phyloP scores from a whole-genome alignment of 2,797 vertebrate species.

The Otolemur crassicaudatus region DNA sequence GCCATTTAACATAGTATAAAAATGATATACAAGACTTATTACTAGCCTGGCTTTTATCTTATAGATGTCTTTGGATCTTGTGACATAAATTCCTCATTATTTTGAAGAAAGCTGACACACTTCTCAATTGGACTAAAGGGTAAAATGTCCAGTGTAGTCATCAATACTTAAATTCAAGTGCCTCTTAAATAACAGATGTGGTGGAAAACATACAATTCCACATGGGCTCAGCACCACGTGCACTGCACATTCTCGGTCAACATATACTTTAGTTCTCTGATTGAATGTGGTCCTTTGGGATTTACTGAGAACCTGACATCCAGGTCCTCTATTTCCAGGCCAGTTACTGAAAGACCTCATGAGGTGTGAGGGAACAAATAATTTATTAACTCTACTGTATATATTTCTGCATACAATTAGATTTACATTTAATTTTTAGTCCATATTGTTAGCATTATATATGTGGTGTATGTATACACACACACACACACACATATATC shows the following conservation, averaged over 20 bases:
- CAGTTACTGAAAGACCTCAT: neutral
- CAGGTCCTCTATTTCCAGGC: neutral
- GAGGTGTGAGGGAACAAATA: neutral
- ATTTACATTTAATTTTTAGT: conserved; percentile 26
- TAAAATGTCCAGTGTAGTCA: neutral
- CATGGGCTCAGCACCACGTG: neutral
- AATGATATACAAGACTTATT: neutral
- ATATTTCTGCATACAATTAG: neutral
- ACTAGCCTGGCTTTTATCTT: conserved; percentile 27
- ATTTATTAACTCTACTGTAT: neutral
- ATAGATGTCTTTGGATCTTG: conserved; percentile 39
- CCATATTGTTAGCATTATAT: neutral
- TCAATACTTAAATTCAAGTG: neutral
- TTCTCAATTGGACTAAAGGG: neutral
- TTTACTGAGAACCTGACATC: neutral
- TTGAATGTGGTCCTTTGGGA: neutral
- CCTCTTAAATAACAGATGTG: neutral
- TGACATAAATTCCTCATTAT: neutral
- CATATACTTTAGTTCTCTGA: neutral
- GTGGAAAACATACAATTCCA: neutral
- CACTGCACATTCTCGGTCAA: neutral
- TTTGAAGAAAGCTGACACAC: conserved; percentile 11
- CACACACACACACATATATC: neutral
- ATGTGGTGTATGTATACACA: too few relatives aligned
- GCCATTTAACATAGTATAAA: conserved; percentile 15